These are phyloP conservation scores for Bubo bubo DNA, from an alignment of 2,113 vertebrate species.

Conservation along the genomic window DNA sequence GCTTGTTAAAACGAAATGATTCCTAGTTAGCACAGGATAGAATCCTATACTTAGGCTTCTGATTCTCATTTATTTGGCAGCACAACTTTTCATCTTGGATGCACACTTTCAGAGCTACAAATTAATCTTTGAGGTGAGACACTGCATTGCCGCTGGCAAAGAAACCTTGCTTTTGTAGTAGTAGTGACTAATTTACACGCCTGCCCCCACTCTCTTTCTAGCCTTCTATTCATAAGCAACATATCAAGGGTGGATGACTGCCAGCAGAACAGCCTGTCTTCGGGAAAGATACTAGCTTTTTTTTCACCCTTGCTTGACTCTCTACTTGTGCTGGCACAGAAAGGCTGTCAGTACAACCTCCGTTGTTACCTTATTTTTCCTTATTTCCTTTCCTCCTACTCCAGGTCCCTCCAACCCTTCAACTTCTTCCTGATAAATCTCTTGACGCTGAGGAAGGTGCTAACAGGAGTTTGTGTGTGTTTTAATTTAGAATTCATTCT, in stretches of 20 bases:
- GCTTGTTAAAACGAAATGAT: neutral
- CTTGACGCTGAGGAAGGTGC: neutral
- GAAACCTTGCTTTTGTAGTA: conserved; percentile 56
- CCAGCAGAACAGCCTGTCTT: conserved; percentile 58
- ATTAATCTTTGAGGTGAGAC: conserved; percentile 3
- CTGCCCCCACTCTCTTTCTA: conserved; percentile 28
- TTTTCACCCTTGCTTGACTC: conserved; percentile 38
- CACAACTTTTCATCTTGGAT: neutral
- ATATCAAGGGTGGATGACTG: conserved; percentile 26
- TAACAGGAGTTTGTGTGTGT: neutral
- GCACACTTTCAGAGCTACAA: neutral
- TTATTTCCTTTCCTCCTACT: neutral
- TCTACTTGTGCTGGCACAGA: conserved; percentile 42
- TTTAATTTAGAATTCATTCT: neutral
- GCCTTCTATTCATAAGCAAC: conserved; percentile 56
- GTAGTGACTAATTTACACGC: conserved; percentile 45
- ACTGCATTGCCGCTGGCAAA: neutral
- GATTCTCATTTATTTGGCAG: neutral
- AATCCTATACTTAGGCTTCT: neutral
- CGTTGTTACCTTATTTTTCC: conserved; percentile 21
- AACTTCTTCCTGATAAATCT: neutral
- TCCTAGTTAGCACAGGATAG: neutral
- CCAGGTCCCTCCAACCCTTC: neutral
- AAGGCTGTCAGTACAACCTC: conserved; percentile 29
- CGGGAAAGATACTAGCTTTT: conserved; percentile 35